Base-by-base conservation (phyloP, 1,140 invertebrate species). In the Neodiprion virginianus region DNA sequence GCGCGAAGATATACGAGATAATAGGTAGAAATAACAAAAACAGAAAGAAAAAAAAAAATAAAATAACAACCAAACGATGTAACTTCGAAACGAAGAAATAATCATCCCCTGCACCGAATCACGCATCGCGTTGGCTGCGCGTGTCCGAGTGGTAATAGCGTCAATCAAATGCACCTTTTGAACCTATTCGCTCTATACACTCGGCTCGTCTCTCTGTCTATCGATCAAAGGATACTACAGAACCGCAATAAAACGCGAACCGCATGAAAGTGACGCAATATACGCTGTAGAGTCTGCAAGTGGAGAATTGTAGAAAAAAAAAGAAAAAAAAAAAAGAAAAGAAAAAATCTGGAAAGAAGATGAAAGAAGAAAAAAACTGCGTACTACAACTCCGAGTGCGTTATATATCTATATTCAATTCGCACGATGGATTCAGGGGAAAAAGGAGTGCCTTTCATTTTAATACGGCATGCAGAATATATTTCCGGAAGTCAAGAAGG, bases 301-400 rank as follows among this genome's bases (percentile, higher is more conserved):
- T 47, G 21, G 17, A 11, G 69, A 48, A 49, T 48, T 28, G 65
- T 66, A 12, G 7, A 48, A 17, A 47, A 9, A 47, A 72, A 48
- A 23, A 72, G 67, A 67, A 21, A 47, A 40, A 47, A 40, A 40
- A 40, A 40, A 40, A 21, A 21, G 17, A 21, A 72, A 12, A 11
- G 17, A 17, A 47, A 9, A 47, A 72, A 48, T 72, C 67, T 48
- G 40, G 61, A 72, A 72, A 72, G 47, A 65, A 11, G 23, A 67
- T 72, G 50, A 72, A 72, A 67, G 48, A 47, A 72, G 28, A 40
- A 47, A 40, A 40, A 40, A 40, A 40, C 28, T 40, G 28, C 1
- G 28, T 40, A 40, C 5, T 40, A 40, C 28, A 40, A 40, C 28
- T 40, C 28, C 28, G 28, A 40, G 28, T 40, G 0, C 2, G 28